Percentiles rank a stretch among this genome's conserved stretches.
Evolutionary conservation across 2,113 vertebrate species (phyloP).

Genomic region (Chunga burmeisteri): DNA sequence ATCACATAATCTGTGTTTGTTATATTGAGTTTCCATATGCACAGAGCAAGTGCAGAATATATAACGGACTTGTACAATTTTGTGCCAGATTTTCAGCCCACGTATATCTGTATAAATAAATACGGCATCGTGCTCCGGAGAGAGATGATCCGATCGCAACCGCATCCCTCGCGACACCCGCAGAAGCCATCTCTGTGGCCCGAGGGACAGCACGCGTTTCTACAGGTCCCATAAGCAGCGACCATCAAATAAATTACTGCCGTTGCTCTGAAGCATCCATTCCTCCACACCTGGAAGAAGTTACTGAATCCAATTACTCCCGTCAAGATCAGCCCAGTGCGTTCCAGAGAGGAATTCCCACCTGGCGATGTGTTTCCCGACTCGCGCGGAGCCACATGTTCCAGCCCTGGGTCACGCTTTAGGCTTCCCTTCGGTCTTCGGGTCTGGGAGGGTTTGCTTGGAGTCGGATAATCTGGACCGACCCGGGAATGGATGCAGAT

Average conservation of each 20-base stretch:
- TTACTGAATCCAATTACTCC: neutral
- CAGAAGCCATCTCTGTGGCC: neutral
- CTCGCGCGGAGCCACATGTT: neutral
- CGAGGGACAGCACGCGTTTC: rapidly evolving
- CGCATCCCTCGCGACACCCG: rapidly evolving
- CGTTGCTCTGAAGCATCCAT: rapidly evolving
- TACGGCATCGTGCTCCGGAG: rapidly evolving
- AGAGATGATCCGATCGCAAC: rapidly evolving
- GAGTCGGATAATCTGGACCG: neutral
- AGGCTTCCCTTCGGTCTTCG: neutral
- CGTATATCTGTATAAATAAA: neutral
- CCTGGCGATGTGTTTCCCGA: neutral
- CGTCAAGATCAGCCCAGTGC: too few relatives aligned
- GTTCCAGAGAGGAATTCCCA: neutral
- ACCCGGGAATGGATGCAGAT: rapidly evolving
- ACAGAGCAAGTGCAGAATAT: neutral
- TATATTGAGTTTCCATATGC: neutral
- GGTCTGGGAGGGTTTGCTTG: neutral
- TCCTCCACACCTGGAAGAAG: neutral
- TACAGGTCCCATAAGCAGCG: neutral
- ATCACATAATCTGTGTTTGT: neutral
- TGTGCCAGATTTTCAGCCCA: neutral
- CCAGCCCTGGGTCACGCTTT: neutral
- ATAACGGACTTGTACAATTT: rapidly evolving
- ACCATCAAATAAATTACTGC: neutral